These are phyloP conservation scores for Heterocephalus glaber DNA, from an alignment of 2,113 vertebrate genomes.

Conservation along the genomic window DNA sequence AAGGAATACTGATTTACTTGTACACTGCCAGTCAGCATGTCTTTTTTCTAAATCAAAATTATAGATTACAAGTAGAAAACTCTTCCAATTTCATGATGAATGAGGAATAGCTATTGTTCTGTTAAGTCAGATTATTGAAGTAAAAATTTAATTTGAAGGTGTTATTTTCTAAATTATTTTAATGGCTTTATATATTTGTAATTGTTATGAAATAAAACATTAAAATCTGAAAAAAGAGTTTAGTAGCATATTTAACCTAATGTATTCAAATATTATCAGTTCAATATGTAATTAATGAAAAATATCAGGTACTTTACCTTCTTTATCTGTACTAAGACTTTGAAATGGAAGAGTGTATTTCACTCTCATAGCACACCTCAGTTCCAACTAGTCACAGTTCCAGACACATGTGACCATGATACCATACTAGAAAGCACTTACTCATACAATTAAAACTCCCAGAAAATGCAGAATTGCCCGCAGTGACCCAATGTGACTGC, in stretches of 20 bases:
- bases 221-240: no score
- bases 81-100: neutral
- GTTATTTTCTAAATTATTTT: neutral
- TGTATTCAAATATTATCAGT: neutral
- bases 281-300: neutral
- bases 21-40: neutral
- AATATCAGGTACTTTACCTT: neutral
- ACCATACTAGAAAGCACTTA: neutral
- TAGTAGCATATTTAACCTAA: neutral
- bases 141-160: neutral
- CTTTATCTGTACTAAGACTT: neutral
- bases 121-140: neutral
- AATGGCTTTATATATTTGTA: neutral
- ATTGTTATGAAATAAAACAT: neutral
- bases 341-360: neutral
- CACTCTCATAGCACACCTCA: neutral
- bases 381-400: neutral
- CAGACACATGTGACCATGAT: neutral
- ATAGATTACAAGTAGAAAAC: accelerated
- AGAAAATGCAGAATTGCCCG: neutral
- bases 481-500: neutral
- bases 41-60: constrained; percentile 18
- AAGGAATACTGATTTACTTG: neutral
- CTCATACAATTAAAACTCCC: neutral
- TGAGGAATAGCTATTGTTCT: neutral